Conservation (phyloP, 2,888 invertebrate genomes). For the Tyria jacobaeae region DNA sequence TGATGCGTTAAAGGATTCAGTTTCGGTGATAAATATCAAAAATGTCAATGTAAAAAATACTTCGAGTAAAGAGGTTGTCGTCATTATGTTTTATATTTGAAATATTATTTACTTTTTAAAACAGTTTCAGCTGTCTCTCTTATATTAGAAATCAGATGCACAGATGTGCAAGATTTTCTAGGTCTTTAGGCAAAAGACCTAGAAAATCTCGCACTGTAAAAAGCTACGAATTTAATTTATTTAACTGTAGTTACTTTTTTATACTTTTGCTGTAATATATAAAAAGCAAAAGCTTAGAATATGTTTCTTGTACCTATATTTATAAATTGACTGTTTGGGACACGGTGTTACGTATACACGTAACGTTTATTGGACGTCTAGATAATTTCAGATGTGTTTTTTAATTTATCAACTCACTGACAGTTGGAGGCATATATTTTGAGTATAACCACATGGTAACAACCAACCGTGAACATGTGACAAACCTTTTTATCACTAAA, state of each 20-base stretch:
- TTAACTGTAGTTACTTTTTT: background rate
- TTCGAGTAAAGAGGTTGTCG: too few species aligned
- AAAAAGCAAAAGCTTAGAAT: background rate
- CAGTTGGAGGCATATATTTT: background rate
- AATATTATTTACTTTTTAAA: too few species aligned
- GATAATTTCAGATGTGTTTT: background rate
- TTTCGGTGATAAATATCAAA: too few species aligned
- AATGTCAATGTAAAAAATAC: too few species aligned
- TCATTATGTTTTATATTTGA: too few species aligned
- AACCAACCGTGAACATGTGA: too few species aligned
- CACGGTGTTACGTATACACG: background rate
- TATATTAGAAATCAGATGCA: background rate
- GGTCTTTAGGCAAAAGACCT: background rate
- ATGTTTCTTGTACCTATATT: background rate
- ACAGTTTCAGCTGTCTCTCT: too few species aligned
- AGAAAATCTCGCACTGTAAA: background rate
- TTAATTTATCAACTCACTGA: background rate
- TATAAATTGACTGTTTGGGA: constrained; percentile 18
- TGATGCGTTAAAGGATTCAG: too few species aligned
- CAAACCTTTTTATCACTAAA: too few species aligned
- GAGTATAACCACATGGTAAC: too few species aligned
- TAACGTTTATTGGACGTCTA: background rate
- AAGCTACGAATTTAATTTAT: background rate
- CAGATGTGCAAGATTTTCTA: too few species aligned
- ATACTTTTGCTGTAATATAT: background rate